Percentiles rank a stretch among this genome's conserved stretches.
These are phyloP conservation scores for Tuta absoluta DNA, from an alignment of 2,888 invertebrate species.

Conservation along the genomic window DNA sequence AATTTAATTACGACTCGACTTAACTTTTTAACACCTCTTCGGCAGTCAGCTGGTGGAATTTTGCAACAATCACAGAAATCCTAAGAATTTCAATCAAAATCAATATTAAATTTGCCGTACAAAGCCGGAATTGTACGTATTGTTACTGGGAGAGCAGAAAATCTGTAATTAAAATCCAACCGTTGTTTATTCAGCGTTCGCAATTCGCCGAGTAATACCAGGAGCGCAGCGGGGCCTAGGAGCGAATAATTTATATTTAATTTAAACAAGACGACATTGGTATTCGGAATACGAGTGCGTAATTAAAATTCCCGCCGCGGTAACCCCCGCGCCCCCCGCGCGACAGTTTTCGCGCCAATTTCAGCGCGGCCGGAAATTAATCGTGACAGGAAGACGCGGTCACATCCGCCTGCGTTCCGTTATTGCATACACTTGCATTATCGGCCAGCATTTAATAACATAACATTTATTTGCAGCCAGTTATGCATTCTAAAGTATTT, in stretches of 20 bases:
- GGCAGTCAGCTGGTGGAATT: too few species aligned
- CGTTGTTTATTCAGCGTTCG: conserved; percentile 72
- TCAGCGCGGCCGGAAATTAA: conserved; percentile 81
- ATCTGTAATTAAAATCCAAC: conserved; percentile 70
- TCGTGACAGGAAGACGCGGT: conserved; percentile 81
- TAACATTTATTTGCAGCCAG: conserved; percentile 8
- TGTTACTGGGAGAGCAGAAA: conserved; percentile 46
- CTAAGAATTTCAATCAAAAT: conserved; percentile 25
- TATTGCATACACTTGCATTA: conserved; percentile 62
- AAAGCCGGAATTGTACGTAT: conserved; percentile 15
- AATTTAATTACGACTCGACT: too few species aligned
- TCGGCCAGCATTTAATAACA: conserved; percentile 46
- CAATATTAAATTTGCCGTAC: conserved; percentile 10
- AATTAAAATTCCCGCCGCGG: conserved; percentile 81
- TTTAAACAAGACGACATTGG: conserved; percentile 82
- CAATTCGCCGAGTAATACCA: conserved; percentile 66
- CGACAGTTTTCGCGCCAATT: conserved; percentile 82
- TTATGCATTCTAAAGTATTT: too few species aligned
- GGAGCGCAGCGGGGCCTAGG: conserved; percentile 73
- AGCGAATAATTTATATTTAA: conserved; percentile 81
- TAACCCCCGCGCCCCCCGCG: conserved; percentile 57
- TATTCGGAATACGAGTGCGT: conserved; percentile 81
- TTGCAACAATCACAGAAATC: background rate
- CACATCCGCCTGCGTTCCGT: conserved; percentile 77
- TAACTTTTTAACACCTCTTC: background rate